Evolutionary conservation across 2,888 invertebrate species (phyloP), one percentile per base, ranked within the genome.

Genomic region (Monoplex corrugatus): DNA sequence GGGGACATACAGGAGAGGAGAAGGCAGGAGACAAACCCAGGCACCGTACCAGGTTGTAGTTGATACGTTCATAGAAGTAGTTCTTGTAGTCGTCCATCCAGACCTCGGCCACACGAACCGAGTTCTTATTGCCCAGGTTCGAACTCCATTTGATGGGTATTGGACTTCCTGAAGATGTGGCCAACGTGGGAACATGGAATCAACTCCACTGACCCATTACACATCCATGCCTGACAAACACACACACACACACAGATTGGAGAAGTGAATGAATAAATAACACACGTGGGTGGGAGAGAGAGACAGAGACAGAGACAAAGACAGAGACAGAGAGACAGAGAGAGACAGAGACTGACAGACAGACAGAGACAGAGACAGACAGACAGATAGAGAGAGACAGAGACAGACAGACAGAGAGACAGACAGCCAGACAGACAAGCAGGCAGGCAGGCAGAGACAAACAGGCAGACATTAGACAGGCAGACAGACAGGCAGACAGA

Each of bases 81-180:
- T 92, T 88, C 63, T 93, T 93, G 85, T 93, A 93, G 32, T 94
- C 94, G 68, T 94, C 94, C 87, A 93, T 89, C 93, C 94, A 94
- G 1, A 94, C 93, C 80, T 93, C 93, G 2, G 92, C 94, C n/a
- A 93, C 89, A 0, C 94, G 91, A 0, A 93, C 89, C 10, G 92
- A 87, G 89, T 94, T 94, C 90, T 89, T 91, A 44, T 86, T 50
- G 13, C 92, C 78, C 91, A 50, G 13, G 63, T 97, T 97, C 2
- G 97, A 97, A 0, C 98, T 97, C 86, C 90, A 88, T n/a, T 38
- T 84, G 72, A 90, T 88, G n/a, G 89, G 89, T n/a, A 44, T 84
- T 87, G 23, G 43, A 32, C 35, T 43, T 84, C 19, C 90, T 86
- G 89, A 89, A 91, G 38, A 91, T 89, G 72, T 91, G 91, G 23